phyloP scores from a whole-genome alignment of 92 coral and sea anemone species.

The Epizoanthus illoricatus region DNA sequence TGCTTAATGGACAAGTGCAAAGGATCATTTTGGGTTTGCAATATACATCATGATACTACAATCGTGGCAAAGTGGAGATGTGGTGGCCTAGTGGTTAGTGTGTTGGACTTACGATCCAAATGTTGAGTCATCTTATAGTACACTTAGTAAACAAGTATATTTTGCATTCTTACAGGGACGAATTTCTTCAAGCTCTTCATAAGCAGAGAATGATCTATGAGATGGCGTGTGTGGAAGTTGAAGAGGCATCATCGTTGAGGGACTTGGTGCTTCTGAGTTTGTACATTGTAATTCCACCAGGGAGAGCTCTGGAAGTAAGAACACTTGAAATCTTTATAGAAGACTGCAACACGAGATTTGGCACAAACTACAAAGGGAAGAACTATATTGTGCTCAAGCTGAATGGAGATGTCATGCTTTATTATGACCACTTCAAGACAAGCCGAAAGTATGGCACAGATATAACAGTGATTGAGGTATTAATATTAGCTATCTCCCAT shows the following conservation, averaged over 20 bases:
- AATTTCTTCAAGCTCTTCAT: no score
- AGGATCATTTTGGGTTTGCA: no score
- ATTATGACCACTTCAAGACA: neutral
- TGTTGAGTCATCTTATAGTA: no score
- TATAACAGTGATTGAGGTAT: slow-evolving; percentile 16
- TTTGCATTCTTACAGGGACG: no score
- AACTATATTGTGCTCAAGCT: slow-evolving; percentile 6
- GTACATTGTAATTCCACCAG: slow-evolving; percentile 1
- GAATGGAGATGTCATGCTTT: neutral
- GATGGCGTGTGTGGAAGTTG: neutral
- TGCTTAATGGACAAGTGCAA: no score
- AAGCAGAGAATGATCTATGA: neutral
- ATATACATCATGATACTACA: no score
- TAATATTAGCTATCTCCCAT: no score
- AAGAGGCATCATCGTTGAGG: neutral
- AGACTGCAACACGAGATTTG: neutral
- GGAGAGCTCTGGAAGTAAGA: slow-evolving; percentile 3
- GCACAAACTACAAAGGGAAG: slow-evolving; percentile 1
- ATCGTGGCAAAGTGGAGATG: no score
- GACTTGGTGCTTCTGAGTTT: slow-evolving; percentile 3
- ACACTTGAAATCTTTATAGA: slow-evolving; percentile 10
- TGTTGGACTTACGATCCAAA: no score
- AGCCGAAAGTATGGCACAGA: slow-evolving; percentile 18
- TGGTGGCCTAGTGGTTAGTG: no score
- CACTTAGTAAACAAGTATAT: no score